Evolutionary conservation across 2,797 vertebrate genomes (phyloP).

Genomic region (Anisognathus igniventris): DNA sequence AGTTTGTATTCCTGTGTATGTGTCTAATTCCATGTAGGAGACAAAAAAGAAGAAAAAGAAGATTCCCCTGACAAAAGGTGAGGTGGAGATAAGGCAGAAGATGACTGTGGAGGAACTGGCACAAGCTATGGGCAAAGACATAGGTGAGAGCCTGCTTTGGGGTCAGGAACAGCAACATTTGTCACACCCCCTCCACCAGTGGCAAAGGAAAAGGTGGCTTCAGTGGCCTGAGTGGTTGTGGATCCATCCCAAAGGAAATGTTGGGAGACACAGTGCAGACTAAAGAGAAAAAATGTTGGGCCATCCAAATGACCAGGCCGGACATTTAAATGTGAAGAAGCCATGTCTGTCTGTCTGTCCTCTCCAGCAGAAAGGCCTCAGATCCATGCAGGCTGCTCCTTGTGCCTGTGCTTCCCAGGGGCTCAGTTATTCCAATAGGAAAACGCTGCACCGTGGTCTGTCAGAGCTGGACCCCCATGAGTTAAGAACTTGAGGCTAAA

Average conservation of each 20-base stretch:
- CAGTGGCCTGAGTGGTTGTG: neutral
- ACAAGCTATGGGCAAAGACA: slow-evolving; percentile 84
- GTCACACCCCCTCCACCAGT: neutral
- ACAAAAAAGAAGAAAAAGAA: slow-evolving; percentile 61
- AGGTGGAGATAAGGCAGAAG: slow-evolving; percentile 82
- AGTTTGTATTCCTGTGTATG: neutral
- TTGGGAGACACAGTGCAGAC: neutral
- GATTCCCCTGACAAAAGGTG: slow-evolving; percentile 69
- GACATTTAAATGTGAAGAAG: neutral
- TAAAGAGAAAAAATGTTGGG: neutral
- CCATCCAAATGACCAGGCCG: neutral
- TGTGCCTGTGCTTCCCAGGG: neutral
- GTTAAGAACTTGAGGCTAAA: neutral
- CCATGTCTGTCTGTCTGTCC: fast-evolving
- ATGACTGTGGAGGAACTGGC: slow-evolving; percentile 88
- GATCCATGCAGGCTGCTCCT: neutral
- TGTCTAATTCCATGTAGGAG: slow-evolving; percentile 61
- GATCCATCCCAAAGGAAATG: neutral
- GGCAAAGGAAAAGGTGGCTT: neutral
- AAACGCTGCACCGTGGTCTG: neutral
- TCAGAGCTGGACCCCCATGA: neutral
- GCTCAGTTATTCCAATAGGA: neutral
- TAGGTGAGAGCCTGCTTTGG: slow-evolving; percentile 75
- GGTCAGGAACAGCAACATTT: neutral
- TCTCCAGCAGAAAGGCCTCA: neutral